These are phyloP conservation scores for Peromyscus eremicus DNA, from an alignment of 2,797 vertebrate species.

Conservation along the genomic window DNA sequence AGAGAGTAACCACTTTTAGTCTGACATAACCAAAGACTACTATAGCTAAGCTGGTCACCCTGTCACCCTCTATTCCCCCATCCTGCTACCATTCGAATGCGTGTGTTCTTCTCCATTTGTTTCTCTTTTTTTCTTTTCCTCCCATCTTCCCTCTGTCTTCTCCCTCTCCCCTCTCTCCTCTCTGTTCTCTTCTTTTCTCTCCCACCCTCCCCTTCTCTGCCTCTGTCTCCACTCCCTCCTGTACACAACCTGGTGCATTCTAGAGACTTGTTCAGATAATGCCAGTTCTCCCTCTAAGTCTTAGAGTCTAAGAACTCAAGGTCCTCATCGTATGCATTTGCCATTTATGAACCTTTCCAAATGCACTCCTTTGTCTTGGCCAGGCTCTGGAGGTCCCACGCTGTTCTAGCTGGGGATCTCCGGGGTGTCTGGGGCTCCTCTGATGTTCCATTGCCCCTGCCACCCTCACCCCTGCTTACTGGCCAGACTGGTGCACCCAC, in stretches of 20 bases:
- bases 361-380: not conserved
- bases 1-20: not conserved
- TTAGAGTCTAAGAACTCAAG: not conserved
- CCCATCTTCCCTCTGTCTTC: not conserved
- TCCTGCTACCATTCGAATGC: not conserved
- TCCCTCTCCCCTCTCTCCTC: not conserved
- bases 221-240: not conserved
- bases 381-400: not conserved
- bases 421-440: not conserved
- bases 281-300: not conserved
- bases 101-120: not conserved
- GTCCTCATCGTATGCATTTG: not conserved
- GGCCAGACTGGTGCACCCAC: not conserved
- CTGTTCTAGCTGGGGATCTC: not conserved
- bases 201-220: too few species aligned
- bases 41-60: not conserved
- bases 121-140: not conserved
- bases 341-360: not conserved
- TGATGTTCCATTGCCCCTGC: not conserved
- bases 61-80: not conserved
- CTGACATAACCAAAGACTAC: not conserved
- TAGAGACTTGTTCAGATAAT: not conserved
- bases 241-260: not conserved
- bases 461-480: not conserved
- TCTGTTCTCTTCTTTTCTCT: not conserved